Evolutionary conservation across 2,888 invertebrate genomes (phyloP).

Genomic region (Camponotus fellah): DNA sequence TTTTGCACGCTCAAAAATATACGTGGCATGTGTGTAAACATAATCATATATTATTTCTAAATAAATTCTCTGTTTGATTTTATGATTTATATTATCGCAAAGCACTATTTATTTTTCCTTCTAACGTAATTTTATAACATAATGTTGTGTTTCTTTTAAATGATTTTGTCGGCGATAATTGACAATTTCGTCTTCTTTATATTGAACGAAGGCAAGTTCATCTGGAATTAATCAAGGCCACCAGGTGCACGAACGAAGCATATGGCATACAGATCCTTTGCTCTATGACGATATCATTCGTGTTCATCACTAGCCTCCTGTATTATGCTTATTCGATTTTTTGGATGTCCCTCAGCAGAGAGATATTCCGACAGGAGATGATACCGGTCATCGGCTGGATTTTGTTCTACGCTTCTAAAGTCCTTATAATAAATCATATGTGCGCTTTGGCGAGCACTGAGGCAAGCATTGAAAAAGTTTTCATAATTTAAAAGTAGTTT

Average conservation of each 20-base stretch:
- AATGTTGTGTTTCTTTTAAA: background rate
- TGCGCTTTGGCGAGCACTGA: constrained; percentile 66
- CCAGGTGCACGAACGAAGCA: constrained; percentile 64
- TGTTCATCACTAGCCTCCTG: constrained; percentile 67
- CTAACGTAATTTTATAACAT: background rate
- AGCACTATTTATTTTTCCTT: background rate
- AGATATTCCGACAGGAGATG: background rate
- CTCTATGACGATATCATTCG: constrained; percentile 65
- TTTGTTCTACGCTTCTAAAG: constrained; percentile 52
- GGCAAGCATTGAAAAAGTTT: constrained; percentile 56
- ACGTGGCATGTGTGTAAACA: background rate
- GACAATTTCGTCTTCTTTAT: background rate
- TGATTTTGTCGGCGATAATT: background rate
- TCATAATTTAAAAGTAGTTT: background rate
- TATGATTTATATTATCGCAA: background rate
- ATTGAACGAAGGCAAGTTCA: constrained; percentile 71
- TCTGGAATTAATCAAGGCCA: constrained; percentile 70
- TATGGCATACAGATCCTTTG: constrained; percentile 74
- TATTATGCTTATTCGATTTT: constrained; percentile 67
- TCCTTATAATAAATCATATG: constrained; percentile 62
- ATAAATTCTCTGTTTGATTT: background rate
- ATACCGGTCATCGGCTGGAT: constrained; percentile 56
- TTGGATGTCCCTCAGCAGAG: background rate
- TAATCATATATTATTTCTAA: background rate
- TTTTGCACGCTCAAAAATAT: background rate